phyloP scores from a whole-genome alignment of 2,797 vertebrate genomes.

The Agapornis canus region DNA sequence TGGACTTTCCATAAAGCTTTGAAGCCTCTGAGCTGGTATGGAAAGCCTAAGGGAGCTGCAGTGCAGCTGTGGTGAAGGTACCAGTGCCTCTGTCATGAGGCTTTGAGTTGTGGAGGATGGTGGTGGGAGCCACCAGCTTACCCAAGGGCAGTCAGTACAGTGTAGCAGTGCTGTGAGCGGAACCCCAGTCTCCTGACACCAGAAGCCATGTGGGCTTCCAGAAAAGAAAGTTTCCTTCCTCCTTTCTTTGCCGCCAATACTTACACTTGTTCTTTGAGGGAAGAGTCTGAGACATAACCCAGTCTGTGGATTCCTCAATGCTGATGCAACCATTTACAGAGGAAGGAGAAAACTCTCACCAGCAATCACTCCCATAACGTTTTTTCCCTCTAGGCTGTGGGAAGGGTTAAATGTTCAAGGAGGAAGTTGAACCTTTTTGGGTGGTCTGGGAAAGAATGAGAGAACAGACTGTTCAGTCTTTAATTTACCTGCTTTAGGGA shows the following conservation, averaged over 20 bases:
- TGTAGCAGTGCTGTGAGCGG: neutral
- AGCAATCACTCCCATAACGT: neutral
- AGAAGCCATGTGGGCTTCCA: neutral
- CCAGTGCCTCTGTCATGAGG: neutral
- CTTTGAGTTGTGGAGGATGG: neutral
- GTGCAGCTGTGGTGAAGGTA: neutral
- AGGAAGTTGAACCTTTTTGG: conserved; percentile 34
- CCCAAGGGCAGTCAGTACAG: neutral
- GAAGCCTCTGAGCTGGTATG: neutral
- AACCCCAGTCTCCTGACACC: neutral
- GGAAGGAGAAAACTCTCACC: neutral
- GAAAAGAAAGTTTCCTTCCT: neutral
- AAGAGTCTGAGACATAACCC: neutral
- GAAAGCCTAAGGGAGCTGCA: neutral
- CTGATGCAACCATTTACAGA: neutral
- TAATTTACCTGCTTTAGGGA: conserved; percentile 51
- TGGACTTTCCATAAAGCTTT: neutral
- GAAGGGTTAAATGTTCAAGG: conserved; percentile 42
- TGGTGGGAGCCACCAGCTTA: neutral
- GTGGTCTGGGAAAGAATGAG: conserved; percentile 54
- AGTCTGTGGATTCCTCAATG: neutral
- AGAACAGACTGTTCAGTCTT: conserved; percentile 9
- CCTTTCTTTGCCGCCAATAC: neutral
- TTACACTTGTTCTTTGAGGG: neutral
- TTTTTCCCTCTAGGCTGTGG: neutral